phyloP scores from a whole-genome alignment of 2,113 vertebrate species.

The Neodontobutis hainanensis region DNA sequence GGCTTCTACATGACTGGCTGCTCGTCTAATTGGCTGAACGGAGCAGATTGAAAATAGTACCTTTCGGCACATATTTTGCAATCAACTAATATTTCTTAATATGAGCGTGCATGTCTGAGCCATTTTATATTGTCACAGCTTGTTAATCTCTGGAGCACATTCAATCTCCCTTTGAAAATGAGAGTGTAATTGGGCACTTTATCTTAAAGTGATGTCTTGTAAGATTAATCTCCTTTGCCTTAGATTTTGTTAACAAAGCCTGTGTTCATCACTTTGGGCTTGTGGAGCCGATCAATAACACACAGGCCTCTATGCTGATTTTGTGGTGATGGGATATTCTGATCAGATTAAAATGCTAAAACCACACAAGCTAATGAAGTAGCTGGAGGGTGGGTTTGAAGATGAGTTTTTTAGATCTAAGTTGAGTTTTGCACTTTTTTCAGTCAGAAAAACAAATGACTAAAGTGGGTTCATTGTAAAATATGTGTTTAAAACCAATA shows the following conservation, averaged over 20 bases:
- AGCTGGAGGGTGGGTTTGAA: background rate
- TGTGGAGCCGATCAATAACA: constrained; percentile 4
- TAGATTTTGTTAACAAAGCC: constrained; percentile 14
- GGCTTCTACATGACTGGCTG: constrained; percentile 7
- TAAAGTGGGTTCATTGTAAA: background rate
- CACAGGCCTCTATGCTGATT: background rate
- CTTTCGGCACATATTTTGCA: constrained; percentile 8
- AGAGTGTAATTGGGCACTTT: constrained; percentile 21
- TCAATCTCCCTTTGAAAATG: constrained; percentile 21
- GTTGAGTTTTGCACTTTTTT: background rate
- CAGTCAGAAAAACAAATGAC: background rate
- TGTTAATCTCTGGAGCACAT: constrained; percentile 18
- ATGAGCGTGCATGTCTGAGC: constrained; percentile 1
- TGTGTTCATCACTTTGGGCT: constrained; percentile 1
- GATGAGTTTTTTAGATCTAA: background rate
- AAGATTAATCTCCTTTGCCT: constrained; percentile 10
- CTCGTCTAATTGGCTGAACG: background rate
- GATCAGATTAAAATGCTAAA: constrained; percentile 13
- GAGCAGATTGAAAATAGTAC: background rate
- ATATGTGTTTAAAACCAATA: background rate
- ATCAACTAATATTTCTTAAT: constrained; percentile 15
- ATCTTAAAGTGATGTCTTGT: constrained; percentile 5
- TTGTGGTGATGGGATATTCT: background rate
- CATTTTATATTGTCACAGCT: constrained; percentile 18
- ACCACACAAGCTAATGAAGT: background rate